These are phyloP conservation scores for Amphibalanus amphitrite DNA, from an alignment of 1,140 invertebrate genomes.

Conservation along the genomic window DNA sequence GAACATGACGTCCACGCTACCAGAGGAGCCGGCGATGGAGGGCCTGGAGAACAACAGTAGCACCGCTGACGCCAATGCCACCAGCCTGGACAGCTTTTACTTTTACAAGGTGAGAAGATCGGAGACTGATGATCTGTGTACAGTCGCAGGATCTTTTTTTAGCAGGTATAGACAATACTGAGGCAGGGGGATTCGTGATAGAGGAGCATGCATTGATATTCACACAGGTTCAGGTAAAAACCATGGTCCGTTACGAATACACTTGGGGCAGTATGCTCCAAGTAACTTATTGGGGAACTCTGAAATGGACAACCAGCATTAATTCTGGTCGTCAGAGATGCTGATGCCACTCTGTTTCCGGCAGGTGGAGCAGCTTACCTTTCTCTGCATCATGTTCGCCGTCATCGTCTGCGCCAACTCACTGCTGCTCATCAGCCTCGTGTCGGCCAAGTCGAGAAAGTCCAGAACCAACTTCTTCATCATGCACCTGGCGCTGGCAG, in stretches of 20 bases:
- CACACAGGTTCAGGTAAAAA: too few relatives aligned
- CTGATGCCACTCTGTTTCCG: constrained; percentile 26
- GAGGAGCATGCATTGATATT: too few relatives aligned
- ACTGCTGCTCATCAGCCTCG: constrained; percentile 62
- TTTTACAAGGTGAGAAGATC: background rate
- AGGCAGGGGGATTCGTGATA: too few relatives aligned
- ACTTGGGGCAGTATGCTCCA: too few relatives aligned
- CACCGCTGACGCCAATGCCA: background rate
- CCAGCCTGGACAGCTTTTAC: background rate
- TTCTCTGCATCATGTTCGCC: constrained; percentile 70
- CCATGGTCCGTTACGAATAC: too few relatives aligned
- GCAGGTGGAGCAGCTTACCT: constrained; percentile 73
- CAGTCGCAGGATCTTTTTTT: too few relatives aligned
- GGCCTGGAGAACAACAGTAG: background rate
- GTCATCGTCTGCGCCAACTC: constrained; percentile 76
- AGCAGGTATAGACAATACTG: too few relatives aligned
- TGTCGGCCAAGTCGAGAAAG: constrained; percentile 63
- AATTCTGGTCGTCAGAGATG: too few relatives aligned
- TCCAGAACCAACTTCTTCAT: constrained; percentile 95
- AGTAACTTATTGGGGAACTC: too few relatives aligned
- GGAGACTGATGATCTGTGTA: too few relatives aligned
- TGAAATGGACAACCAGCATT: background rate
- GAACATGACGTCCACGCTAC: too few relatives aligned
- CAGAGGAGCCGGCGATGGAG: background rate
- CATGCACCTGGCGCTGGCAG: constrained; percentile 79